Percentiles rank a stretch among this genome's conserved stretches.
phyloP scores from a whole-genome alignment of 2,888 invertebrate genomes.

The Noctua janthe region DNA sequence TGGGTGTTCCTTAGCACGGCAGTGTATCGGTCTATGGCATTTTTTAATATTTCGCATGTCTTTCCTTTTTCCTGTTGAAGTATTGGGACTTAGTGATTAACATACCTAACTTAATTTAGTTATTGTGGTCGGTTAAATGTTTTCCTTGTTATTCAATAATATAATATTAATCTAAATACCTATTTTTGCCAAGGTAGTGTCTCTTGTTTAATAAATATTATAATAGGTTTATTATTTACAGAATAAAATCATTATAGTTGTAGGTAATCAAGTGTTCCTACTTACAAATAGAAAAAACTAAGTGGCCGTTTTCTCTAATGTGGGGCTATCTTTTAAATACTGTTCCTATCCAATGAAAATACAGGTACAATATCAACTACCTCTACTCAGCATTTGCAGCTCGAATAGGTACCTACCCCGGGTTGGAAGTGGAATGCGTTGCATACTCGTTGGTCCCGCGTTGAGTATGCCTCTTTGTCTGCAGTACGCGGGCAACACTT shows the following conservation, averaged over 20 bases:
- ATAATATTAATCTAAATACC: background rate
- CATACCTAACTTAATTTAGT: background rate
- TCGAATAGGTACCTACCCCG: background rate
- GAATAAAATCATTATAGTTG: background rate
- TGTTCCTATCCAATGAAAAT: background rate
- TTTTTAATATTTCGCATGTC: slow-evolving; percentile 89
- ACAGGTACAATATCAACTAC: no score
- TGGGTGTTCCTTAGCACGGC: slow-evolving; percentile 56
- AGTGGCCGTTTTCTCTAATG: background rate
- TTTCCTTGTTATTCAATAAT: slow-evolving; percentile 21
- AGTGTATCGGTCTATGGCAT: slow-evolving; percentile 68
- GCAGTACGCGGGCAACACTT: background rate
- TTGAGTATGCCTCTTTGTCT: background rate
- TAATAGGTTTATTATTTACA: background rate
- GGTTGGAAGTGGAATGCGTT: background rate
- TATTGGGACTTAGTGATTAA: background rate
- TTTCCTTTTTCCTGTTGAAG: slow-evolving; percentile 63
- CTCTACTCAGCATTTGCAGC: background rate
- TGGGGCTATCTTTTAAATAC: background rate
- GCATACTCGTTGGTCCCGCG: background rate
- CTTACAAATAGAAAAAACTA: background rate
- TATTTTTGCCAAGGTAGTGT: background rate
- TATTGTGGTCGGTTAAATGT: background rate
- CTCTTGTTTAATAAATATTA: background rate
- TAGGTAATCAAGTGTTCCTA: background rate